Percentiles rank a stretch among this genome's conserved stretches.
phyloP scores from a whole-genome alignment of 2,113 vertebrate species.

The Halcyon malimbica region DNA sequence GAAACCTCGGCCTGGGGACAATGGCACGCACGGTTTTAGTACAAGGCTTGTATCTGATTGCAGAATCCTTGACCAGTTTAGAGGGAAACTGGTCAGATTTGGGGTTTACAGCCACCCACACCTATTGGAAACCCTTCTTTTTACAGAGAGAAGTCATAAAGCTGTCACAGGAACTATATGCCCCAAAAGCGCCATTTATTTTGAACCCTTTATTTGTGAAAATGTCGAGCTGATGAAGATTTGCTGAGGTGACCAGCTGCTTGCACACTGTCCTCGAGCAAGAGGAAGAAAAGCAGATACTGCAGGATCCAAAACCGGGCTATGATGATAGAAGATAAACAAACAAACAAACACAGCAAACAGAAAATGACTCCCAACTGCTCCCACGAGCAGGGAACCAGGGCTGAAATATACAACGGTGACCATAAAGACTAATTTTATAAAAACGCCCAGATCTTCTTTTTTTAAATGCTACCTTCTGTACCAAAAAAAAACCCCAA shows the following conservation, averaged over 20 bases:
- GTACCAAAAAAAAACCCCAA: background rate
- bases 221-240: background rate
- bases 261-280: background rate
- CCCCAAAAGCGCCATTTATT: background rate
- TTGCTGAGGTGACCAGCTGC: background rate
- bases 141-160: background rate
- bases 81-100: background rate
- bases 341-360: background rate
- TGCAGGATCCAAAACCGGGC: background rate
- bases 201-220: background rate
- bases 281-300: background rate
- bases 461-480: background rate
- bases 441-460: background rate
- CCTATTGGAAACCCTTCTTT: background rate
- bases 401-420: background rate
- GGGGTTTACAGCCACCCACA: background rate
- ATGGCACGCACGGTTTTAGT: accelerated
- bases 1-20: background rate
- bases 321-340: background rate
- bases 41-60: background rate
- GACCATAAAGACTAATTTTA: background rate
- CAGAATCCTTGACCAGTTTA: background rate
- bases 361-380: background rate
- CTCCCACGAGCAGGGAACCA: background rate
- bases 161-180: background rate